A percentile compares a stretch with the other conserved stretches of the same genome.
phyloP scores from a whole-genome alignment of 2,888 invertebrate species.

The Noctua janthina region DNA sequence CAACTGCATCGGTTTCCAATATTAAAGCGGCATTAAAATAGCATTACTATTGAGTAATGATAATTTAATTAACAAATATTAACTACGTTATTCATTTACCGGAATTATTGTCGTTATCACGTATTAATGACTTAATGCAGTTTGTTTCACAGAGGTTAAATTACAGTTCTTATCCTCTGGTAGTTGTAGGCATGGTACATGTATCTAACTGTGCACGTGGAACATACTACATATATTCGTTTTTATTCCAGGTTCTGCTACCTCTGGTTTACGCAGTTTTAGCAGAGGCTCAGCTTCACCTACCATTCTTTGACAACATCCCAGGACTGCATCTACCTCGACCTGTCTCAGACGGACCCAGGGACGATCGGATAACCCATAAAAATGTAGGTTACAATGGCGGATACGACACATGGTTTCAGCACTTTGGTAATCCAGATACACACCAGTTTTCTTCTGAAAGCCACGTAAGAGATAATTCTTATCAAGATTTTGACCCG shows the following conservation, averaged over 20 bases:
- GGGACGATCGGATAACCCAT: neutral
- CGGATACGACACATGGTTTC: slow-evolving; percentile 29
- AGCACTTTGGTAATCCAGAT: slow-evolving; percentile 33
- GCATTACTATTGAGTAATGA: neutral
- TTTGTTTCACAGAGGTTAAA: slow-evolving; percentile 1
- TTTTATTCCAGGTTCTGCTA: slow-evolving; percentile 58
- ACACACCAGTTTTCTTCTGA: slow-evolving; percentile 7
- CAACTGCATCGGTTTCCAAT: neutral
- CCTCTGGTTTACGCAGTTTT: slow-evolving; percentile 34
- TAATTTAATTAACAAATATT: neutral
- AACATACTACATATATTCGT: neutral
- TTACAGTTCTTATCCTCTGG: slow-evolving; percentile 1
- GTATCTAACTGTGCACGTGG: slow-evolving; percentile 1
- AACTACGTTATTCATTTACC: neutral
- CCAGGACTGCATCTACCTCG: neutral
- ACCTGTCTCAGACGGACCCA: neutral
- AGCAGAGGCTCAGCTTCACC: slow-evolving; percentile 21
- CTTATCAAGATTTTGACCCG: slow-evolving; percentile 21
- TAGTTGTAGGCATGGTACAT: neutral
- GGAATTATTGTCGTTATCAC: neutral
- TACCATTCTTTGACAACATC: slow-evolving; percentile 27
- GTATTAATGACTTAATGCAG: too few relatives aligned
- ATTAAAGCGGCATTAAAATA: neutral
- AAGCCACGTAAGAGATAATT: slow-evolving; percentile 15
- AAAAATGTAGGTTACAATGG: neutral